A percentile compares a stretch with the other conserved stretches of the same genome.
These are phyloP conservation scores for Zaprionus taronus DNA, from an alignment of 1,140 invertebrate genomes.

Conservation along the genomic window DNA sequence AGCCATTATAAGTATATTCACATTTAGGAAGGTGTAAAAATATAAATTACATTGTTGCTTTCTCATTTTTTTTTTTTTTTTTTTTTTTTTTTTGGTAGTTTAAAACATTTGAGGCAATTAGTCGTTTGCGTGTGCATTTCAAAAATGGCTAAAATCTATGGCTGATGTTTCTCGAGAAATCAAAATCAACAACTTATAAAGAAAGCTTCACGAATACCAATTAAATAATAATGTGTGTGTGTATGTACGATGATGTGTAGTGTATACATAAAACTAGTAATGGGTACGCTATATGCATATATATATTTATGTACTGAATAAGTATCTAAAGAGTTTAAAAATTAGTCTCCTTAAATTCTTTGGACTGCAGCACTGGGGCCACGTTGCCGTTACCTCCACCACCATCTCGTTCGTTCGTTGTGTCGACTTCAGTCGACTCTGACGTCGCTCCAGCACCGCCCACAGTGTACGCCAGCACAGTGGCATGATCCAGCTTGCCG, in stretches of 20 bases:
- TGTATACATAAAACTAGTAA: constrained; percentile 25
- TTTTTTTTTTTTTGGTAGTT: constrained; percentile 66
- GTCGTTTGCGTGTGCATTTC: constrained; percentile 54
- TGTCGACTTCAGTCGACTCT: constrained; percentile 12
- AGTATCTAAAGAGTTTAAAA: constrained; percentile 61
- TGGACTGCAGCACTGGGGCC: constrained; percentile 73
- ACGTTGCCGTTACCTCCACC: constrained; percentile 37
- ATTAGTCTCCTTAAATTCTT: constrained; percentile 81
- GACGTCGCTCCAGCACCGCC: constrained; percentile 74
- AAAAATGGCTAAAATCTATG: constrained; percentile 71
- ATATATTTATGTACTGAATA: constrained; percentile 12
- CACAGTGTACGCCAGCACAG: constrained; percentile 92
- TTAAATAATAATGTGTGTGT: constrained; percentile 41
- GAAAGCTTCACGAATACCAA: constrained; percentile 54
- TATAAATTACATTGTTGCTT: constrained; percentile 61
- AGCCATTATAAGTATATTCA: constrained; percentile 21
- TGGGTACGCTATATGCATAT: constrained; percentile 28
- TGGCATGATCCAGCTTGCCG: constrained; percentile 97
- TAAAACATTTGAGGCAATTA: constrained; percentile 80
- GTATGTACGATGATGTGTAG: constrained; percentile 35
- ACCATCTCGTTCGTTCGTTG: background rate
- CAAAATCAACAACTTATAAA: constrained; percentile 61
- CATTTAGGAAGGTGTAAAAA: constrained; percentile 66
- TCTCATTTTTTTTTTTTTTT: constrained; percentile 10
- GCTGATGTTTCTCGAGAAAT: constrained; percentile 57